Percentiles rank a stretch among this genome's conserved stretches.
Conservation (phyloP, 2,113 vertebrate genomes). For the Crocuta crocuta region DNA sequence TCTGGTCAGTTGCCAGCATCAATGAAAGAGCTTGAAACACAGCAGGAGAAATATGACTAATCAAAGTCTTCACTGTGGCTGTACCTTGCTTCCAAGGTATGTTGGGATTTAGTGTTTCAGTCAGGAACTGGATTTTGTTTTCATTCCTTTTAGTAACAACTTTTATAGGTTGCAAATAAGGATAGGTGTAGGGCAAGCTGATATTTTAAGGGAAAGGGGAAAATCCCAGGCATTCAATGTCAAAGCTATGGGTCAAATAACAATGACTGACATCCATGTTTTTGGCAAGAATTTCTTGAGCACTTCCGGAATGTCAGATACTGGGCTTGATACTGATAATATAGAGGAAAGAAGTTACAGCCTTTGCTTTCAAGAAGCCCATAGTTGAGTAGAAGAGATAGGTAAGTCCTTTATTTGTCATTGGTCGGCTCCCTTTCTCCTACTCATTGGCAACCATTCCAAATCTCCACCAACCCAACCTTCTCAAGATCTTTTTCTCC, state of each 20-base stretch:
- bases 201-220: neutral
- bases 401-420: neutral
- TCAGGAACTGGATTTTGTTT: slow-evolving; percentile 50
- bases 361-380: neutral
- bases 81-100: slow-evolving; percentile 5
- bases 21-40: slow-evolving; percentile 13
- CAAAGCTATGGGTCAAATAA: neutral
- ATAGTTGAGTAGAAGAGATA: neutral
- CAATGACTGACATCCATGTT: neutral
- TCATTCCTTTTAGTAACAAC: slow-evolving; percentile 52
- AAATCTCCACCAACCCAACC: neutral
- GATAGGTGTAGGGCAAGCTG: neutral
- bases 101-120: slow-evolving; percentile 23
- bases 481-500: neutral
- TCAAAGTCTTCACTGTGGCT: neutral
- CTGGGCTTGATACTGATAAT: neutral
- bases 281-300: slow-evolving; percentile 12
- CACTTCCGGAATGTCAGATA: neutral
- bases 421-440: neutral
- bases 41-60: neutral
- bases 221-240: neutral
- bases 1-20: neutral
- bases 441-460: neutral
- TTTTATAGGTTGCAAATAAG: slow-evolving; percentile 51
- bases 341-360: neutral